phyloP scores from a whole-genome alignment of 2,797 vertebrate genomes.

The Hoplostethus mediterraneus region DNA sequence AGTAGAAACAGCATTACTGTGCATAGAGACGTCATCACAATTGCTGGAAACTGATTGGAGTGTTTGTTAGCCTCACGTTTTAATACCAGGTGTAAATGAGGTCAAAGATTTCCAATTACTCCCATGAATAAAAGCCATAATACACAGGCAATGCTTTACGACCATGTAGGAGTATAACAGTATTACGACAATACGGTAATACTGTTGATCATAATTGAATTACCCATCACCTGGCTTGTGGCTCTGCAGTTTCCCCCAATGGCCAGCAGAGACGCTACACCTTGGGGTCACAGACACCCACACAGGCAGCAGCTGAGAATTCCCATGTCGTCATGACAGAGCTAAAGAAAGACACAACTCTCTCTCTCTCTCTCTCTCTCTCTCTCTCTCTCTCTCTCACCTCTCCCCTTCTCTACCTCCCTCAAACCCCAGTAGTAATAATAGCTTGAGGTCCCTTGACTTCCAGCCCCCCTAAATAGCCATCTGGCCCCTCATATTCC shows the following conservation, averaged over 20 bases:
- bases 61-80: too few relatives aligned
- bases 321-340: constrained; percentile 54
- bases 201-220: too few relatives aligned
- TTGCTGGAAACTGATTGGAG: not conserved
- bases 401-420: too few relatives aligned
- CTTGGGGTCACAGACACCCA: constrained; percentile 21
- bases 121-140: too few relatives aligned
- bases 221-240: not conserved
- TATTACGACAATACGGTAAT: too few relatives aligned
- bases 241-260: constrained; percentile 33
- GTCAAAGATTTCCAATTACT: too few relatives aligned
- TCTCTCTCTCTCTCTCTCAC: too few relatives aligned
- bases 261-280: constrained; percentile 45
- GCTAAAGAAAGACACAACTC: constrained; percentile 73
- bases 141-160: too few relatives aligned
- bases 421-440: constrained; percentile 60
- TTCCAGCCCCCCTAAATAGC: constrained; percentile 83
- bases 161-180: too few relatives aligned
- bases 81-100: too few relatives aligned
- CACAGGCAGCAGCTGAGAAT: constrained; percentile 78
- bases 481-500: constrained; percentile 37
- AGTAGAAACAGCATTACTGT: constrained; percentile 43
- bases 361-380: constrained; percentile 16
- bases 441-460: constrained; percentile 57
- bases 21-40: constrained; percentile 29